phyloP scores from a whole-genome alignment of 2,113 vertebrate genomes.

The Pseudolaguvia tuberculata region DNA sequence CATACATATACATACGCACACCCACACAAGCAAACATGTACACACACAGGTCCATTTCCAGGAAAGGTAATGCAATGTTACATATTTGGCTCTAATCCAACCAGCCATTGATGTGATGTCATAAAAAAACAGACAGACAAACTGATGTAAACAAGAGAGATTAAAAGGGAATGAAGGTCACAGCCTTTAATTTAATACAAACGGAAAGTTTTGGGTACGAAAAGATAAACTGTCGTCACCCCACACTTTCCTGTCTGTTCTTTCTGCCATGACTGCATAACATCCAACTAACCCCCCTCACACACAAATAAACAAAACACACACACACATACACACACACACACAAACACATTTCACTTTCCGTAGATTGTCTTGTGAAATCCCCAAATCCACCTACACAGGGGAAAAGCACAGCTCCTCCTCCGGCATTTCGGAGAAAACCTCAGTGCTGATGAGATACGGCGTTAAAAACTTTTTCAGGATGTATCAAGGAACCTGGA shows the following conservation, averaged over 20 bases:
- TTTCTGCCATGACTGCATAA: background rate
- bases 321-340: conserved; percentile 9
- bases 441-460: background rate
- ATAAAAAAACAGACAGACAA: background rate
- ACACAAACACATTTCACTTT: conserved; percentile 38
- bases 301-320: conserved; percentile 29
- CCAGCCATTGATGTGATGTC: background rate
- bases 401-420: background rate
- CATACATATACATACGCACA: too few relatives aligned
- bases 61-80: conserved; percentile 28
- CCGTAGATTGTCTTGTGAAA: conserved; percentile 31
- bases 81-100: background rate
- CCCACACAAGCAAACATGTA: too few relatives aligned
- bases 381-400: conserved; percentile 42
- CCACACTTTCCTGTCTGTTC: conserved; percentile 32
- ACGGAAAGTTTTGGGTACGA: conserved; percentile 24
- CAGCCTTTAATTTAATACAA: background rate
- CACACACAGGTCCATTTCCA: conserved; percentile 7
- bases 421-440: conserved; percentile 12
- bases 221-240: background rate
- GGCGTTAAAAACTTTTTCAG: conserved; percentile 18
- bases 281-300: background rate
- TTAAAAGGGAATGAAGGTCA: background rate
- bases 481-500: too few relatives aligned
- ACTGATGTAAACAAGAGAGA: background rate